Conservation (phyloP, 2,113 vertebrate genomes). For the Hippocampus guttulatus region DNA sequence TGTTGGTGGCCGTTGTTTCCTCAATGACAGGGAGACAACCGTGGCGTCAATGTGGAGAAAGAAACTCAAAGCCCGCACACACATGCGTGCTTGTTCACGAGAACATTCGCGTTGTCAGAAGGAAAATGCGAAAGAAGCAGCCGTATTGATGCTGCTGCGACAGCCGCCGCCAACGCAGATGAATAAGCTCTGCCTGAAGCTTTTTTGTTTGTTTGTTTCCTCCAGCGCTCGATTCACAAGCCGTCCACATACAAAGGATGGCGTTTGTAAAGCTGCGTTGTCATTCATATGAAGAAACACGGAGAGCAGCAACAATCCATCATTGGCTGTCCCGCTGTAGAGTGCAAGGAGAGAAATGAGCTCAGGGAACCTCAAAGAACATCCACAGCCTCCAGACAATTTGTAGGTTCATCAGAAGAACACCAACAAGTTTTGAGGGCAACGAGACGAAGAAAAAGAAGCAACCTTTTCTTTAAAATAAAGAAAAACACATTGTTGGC, state of each 20-base stretch:
- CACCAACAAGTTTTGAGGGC: neutral
- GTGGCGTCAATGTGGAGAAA: conserved; percentile 8
- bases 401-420: too few relatives aligned
- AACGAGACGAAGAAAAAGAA: neutral
- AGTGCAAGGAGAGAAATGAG: too few relatives aligned
- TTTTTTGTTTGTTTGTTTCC: conserved; percentile 27
- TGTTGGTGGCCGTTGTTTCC: conserved; percentile 2
- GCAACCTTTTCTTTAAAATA: neutral
- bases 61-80: conserved; percentile 31
- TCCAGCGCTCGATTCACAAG: conserved; percentile 41
- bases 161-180: conserved; percentile 60
- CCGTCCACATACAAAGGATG: conserved; percentile 36
- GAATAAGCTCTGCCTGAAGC: conserved; percentile 55
- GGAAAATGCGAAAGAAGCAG: conserved; percentile 25
- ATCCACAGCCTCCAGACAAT: too few relatives aligned
- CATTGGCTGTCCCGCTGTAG: conserved; percentile 1
- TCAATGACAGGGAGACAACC: conserved; percentile 15
- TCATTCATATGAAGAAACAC: conserved; percentile 43
- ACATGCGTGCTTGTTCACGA: conserved; percentile 54
- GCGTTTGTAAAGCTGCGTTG: conserved; percentile 20
- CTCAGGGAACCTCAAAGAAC: too few relatives aligned
- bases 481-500: neutral
- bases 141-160: conserved; percentile 54
- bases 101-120: conserved; percentile 45
- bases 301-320: conserved; percentile 35